phyloP scores from a whole-genome alignment of 2,113 vertebrate species.

The Dipodomys merriami region DNA sequence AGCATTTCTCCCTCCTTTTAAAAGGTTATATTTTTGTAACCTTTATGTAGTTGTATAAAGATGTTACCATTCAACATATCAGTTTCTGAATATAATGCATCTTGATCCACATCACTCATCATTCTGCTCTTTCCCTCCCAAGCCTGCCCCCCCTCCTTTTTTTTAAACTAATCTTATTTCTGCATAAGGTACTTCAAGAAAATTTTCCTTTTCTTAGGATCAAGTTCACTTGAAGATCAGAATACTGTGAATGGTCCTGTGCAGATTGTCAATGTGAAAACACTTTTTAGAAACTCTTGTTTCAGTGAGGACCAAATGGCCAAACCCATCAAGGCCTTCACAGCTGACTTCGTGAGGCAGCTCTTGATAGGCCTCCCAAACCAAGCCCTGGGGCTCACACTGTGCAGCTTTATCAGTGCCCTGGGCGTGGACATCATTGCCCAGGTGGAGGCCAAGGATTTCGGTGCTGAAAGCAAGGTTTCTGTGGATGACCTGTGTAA shows the following conservation, averaged over 20 bases:
- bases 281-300: slow-evolving; percentile 91
- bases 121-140: too few species aligned
- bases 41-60: too few species aligned
- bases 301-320: slow-evolving; percentile 98
- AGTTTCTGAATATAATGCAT: too few species aligned
- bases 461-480: slow-evolving; percentile 96
- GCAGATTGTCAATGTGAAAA: slow-evolving; percentile 90
- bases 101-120: too few species aligned
- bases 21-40: too few species aligned
- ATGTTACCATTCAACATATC: too few species aligned
- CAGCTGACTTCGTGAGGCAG: slow-evolving; percentile 96
- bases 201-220: slow-evolving; percentile 80
- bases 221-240: slow-evolving; percentile 90
- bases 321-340: slow-evolving; percentile 97
- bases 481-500: slow-evolving; percentile 97
- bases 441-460: slow-evolving; percentile 98
- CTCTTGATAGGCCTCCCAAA: slow-evolving; percentile 98
- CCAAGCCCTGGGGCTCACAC: slow-evolving; percentile 93
- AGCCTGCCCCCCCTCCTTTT: not conserved
- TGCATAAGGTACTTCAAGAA: slow-evolving; percentile 45
- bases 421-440: slow-evolving; percentile 95
- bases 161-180: slow-evolving; percentile 19
- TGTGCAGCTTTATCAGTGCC: slow-evolving; percentile 96
- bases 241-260: slow-evolving; percentile 93
- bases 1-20: not conserved